Evolutionary conservation across 23 tunicate species (phyloP).

Genomic region (Ciona savignyi): DNA sequence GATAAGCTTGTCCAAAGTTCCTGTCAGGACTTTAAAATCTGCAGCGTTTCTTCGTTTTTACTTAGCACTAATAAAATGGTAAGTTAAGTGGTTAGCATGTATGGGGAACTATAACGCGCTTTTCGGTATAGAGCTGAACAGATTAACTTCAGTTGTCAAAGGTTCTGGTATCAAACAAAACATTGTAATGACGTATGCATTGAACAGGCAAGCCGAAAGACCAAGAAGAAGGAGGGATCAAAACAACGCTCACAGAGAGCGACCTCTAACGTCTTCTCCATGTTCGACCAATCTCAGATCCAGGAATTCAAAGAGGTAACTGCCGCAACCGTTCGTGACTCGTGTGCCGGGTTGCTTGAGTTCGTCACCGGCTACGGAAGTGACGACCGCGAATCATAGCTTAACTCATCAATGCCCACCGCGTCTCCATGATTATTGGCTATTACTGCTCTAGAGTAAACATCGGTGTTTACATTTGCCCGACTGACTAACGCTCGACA

Average conservation of each 20-base stretch:
- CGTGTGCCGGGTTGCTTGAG: no score
- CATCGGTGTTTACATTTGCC: not conserved
- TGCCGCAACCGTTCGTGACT: no score
- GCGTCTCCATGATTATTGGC: no score
- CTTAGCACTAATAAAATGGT: not conserved
- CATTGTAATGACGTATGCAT: no score
- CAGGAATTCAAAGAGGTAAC: slow-evolving; percentile 94
- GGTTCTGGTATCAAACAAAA: no score
- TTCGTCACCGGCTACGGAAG: no score
- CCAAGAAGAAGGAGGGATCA: slow-evolving; percentile 95
- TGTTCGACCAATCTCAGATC: slow-evolving; percentile 99
- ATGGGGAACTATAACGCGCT: no score
- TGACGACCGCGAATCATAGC: no score
- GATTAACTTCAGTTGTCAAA: no score
- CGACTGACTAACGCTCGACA: not conserved
- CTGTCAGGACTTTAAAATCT: not conserved
- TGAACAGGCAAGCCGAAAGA: slow-evolving; percentile 95
- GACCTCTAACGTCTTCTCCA: slow-evolving; percentile 97
- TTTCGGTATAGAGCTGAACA: no score
- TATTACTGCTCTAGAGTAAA: not conserved
- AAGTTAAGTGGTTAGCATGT: not conserved
- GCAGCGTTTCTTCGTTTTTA: not conserved
- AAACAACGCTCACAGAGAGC: slow-evolving; percentile 95
- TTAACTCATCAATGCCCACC: no score
- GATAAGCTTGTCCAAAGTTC: not conserved